Evolutionary conservation across 1,140 invertebrate genomes (phyloP).

Genomic region (Tribolium castaneum): DNA sequence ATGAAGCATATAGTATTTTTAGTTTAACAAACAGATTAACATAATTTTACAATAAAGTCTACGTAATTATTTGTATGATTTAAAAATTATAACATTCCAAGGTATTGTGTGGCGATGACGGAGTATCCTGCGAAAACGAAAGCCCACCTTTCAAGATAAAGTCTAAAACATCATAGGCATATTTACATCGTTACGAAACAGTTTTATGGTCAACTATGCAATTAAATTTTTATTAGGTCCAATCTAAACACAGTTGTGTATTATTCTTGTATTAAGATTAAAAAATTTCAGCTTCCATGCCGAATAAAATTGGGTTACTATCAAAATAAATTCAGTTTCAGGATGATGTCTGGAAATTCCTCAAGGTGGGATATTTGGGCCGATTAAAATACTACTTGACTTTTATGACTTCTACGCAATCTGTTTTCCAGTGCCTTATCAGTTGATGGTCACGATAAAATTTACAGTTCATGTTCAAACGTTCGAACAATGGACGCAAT

Average conservation of each 20-base stretch:
- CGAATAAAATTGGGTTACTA: not conserved
- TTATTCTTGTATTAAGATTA: conserved; percentile 25
- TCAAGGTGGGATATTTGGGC: not conserved
- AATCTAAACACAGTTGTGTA: conserved; percentile 33
- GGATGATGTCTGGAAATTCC: not conserved
- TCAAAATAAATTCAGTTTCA: not conserved
- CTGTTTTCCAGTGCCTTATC: not conserved
- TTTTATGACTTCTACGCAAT: not conserved
- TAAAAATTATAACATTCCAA: not conserved
- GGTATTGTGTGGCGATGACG: not conserved
- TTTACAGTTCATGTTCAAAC: not conserved
- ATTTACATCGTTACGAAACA: conserved; percentile 33
- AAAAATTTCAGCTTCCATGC: not conserved
- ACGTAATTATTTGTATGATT: conserved; percentile 9
- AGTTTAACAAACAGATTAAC: conserved; percentile 22
- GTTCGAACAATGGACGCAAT: not conserved
- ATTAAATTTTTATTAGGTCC: conserved; percentile 28
- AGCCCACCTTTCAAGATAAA: not conserved
- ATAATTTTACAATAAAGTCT: conserved; percentile 1
- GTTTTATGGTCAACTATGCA: conserved; percentile 23
- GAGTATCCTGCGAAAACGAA: not conserved
- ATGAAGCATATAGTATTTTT: not conserved
- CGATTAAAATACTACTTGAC: not conserved
- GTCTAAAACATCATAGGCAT: not conserved
- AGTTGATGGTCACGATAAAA: not conserved